Percentiles rank a stretch among this genome's conserved stretches.
Conservation (phyloP, 2,888 invertebrate species). For the Rhamnusium bicolor region DNA sequence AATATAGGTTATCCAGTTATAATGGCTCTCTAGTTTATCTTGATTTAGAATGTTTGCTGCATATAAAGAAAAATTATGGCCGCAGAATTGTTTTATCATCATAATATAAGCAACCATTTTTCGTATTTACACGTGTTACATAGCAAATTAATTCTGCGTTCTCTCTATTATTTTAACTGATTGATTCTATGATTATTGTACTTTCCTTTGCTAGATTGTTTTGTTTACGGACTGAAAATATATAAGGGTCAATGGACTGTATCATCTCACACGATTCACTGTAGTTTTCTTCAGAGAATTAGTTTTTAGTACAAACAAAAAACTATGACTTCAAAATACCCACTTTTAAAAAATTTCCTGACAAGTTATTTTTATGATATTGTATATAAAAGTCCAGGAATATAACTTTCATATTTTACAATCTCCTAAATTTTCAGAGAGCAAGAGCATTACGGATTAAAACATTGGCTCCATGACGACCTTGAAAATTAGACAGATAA, state of each 20-base stretch:
- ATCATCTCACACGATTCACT: neutral
- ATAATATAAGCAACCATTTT: neutral
- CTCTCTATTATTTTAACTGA: conserved; percentile 8
- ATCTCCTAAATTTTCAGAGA: too few relatives aligned
- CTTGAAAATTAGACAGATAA: too few relatives aligned
- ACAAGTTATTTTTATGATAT: too few relatives aligned
- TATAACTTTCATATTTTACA: too few relatives aligned
- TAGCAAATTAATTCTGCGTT: conserved; percentile 7
- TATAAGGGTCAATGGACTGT: conserved; percentile 9
- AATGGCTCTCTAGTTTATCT: conserved; percentile 12
- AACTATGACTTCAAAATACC: too few relatives aligned
- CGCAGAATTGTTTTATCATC: neutral
- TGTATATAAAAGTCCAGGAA: too few relatives aligned
- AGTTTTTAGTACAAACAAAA: neutral
- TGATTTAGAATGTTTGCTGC: conserved; percentile 5
- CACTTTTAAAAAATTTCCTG: too few relatives aligned
- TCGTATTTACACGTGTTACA: neutral
- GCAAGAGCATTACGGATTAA: too few relatives aligned
- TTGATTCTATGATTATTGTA: conserved; percentile 18
- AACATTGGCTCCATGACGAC: too few relatives aligned
- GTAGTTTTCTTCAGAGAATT: neutral
- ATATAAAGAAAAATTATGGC: neutral
- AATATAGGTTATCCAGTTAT: conserved; percentile 23
- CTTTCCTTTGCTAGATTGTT: conserved; percentile 10
- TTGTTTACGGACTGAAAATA: conserved; percentile 20